Conservation (phyloP, 2,797 vertebrate species). For the Diceros bicornis region DNA sequence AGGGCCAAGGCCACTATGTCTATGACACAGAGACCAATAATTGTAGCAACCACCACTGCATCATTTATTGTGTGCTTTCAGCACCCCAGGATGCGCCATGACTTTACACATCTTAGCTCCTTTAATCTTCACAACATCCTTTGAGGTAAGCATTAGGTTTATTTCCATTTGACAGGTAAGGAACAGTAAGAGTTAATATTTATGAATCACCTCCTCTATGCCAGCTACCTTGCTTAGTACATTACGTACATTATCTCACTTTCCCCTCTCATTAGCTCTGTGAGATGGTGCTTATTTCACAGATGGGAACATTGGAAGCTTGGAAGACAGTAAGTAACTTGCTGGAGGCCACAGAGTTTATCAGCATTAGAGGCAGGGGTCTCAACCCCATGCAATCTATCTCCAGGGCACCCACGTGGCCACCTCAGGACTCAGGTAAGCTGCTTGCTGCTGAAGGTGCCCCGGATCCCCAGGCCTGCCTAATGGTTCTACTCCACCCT, state of each 20-base stretch:
- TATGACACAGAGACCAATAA: fast-evolving
- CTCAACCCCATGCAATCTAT: too few species aligned
- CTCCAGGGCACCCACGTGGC: fast-evolving
- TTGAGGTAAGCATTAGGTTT: background rate
- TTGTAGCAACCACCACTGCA: fast-evolving
- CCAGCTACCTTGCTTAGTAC: background rate
- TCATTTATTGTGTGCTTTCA: fast-evolving
- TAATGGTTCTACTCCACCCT: background rate
- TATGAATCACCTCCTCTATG: background rate
- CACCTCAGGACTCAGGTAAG: background rate
- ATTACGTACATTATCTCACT: fast-evolving
- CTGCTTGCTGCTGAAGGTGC: background rate
- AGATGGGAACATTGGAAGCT: background rate
- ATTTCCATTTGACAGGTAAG: background rate
- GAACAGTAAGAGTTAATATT: background rate
- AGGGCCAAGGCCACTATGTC: background rate
- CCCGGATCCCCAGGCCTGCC: too few species aligned
- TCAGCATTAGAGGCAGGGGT: background rate
- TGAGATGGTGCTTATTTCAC: background rate
- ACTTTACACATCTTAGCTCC: fast-evolving
- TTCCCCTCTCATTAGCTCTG: background rate
- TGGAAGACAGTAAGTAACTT: background rate
- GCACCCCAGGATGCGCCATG: fast-evolving
- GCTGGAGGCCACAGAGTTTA: background rate
- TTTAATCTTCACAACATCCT: background rate